phyloP scores from a whole-genome alignment of 2,113 vertebrate genomes.

The Cygnus buccinator region DNA sequence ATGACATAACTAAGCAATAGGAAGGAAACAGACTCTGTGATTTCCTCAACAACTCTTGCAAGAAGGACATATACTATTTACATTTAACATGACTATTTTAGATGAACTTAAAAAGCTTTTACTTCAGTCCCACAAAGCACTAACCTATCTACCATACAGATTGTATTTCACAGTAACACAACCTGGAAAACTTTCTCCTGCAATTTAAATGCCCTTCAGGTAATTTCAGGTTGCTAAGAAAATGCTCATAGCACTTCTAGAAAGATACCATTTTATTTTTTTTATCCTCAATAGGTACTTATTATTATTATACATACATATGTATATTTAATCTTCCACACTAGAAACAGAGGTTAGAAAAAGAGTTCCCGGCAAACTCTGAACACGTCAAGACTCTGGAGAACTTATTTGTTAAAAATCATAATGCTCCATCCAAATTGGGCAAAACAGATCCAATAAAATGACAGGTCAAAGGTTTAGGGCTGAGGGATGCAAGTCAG shows the following conservation, averaged over 20 bases:
- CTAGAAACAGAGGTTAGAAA: neutral
- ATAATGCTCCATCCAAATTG: neutral
- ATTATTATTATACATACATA: too few species aligned
- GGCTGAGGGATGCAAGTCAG: neutral
- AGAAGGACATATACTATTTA: neutral
- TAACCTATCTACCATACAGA: neutral
- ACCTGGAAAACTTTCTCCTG: neutral
- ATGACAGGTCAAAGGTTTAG: neutral
- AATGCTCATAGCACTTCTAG: neutral
- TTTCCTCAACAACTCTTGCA: neutral
- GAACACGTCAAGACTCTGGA: neutral
- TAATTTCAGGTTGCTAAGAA: neutral
- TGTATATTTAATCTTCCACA: neutral
- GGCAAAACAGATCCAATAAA: neutral
- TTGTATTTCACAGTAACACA: accelerated
- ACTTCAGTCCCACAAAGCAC: neutral
- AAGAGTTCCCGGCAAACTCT: neutral
- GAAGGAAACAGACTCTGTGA: neutral
- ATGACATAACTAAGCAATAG: neutral
- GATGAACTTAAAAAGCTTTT: neutral
- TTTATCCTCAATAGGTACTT: neutral
- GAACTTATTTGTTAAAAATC: neutral
- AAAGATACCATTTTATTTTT: neutral
- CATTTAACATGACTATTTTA: neutral
- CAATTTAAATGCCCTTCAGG: neutral